Base-by-base conservation (phyloP, 2,113 vertebrate species). In the Plectropomus leopardus region DNA sequence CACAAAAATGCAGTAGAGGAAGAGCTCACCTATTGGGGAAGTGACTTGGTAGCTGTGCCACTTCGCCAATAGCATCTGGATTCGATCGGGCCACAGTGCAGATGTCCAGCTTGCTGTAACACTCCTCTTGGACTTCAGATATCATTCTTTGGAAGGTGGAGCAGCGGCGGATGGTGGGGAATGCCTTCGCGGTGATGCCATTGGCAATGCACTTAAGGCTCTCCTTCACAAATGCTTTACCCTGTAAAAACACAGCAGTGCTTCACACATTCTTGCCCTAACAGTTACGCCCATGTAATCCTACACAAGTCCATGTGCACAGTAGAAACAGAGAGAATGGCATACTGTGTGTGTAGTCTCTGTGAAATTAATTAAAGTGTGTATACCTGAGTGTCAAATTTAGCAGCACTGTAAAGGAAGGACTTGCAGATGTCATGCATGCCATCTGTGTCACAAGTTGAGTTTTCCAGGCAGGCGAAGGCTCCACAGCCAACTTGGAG, bases 351-450 rank as follows among this genome's bases (percentile, higher is more conserved):
- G 54, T 26, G 54, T 16, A 42, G 36, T 30, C 16, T 55, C 44
- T 68, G 34, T 55, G 55, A 54, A 58, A 72, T 50, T 13, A 78
- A 50, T 58, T 13, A 32, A 53, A 78, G 53, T 24, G 48, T 10
- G 11, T 58, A 9, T 97, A 99, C 98, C 98, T 99, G 98, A 96
- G 98, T 99, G 95, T 99, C 97, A 90, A 99, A 98, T 94, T 98
- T 99, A 87, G 98, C 98, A 90, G 98, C 98, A 17, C 96, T 99
- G 95, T 97, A 97, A 50, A 99, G 95, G 94, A 99, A 99, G 93
- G 98, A 97, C 93, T 97, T 98, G 96, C 98, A 99, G 95, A 99
- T 99, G 94, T 98, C 97, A 32, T 96, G 97, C 96, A 99, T 97
- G 66, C 98, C 98, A 71, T 99, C 97, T 65, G 97, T 99, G 94